Conservation (phyloP, 2,888 invertebrate species). For the Temnothorax unifasciatus region DNA sequence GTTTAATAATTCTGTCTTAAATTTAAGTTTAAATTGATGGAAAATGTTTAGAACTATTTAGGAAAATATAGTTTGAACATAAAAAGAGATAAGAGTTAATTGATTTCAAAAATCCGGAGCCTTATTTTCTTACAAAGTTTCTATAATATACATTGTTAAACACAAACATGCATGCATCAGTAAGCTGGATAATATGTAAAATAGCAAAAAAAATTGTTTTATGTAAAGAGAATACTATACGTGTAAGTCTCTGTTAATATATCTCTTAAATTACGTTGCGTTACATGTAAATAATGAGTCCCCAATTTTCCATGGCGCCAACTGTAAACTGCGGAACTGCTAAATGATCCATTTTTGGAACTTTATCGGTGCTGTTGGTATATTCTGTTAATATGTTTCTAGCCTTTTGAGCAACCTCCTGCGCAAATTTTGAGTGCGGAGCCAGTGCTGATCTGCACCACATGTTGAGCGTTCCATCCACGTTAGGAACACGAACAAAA, state of each 20-base stretch:
- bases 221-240: neutral
- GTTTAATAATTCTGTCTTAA: neutral
- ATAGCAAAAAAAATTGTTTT: neutral
- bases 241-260: neutral
- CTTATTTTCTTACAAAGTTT: neutral
- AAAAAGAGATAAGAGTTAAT: neutral
- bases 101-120: neutral
- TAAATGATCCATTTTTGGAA: slow-evolving; percentile 92
- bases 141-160: neutral
- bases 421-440: slow-evolving; percentile 77
- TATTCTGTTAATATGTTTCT: slow-evolving; percentile 86
- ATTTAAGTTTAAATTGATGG: neutral
- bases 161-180: neutral
- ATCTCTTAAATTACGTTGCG: neutral
- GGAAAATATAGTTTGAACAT: neutral
- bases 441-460: slow-evolving; percentile 73
- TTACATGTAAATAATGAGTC: slow-evolving; percentile 92
- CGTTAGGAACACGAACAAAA: slow-evolving; percentile 80
- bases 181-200: neutral
- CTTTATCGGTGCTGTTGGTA: slow-evolving; percentile 61
- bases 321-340: slow-evolving; percentile 94
- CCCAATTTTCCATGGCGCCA: slow-evolving; percentile 98
- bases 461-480: slow-evolving; percentile 69
- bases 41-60: neutral
- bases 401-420: slow-evolving; percentile 86